phyloP scores from a whole-genome alignment of 2,113 vertebrate species.

The Pterocles orientalis region DNA sequence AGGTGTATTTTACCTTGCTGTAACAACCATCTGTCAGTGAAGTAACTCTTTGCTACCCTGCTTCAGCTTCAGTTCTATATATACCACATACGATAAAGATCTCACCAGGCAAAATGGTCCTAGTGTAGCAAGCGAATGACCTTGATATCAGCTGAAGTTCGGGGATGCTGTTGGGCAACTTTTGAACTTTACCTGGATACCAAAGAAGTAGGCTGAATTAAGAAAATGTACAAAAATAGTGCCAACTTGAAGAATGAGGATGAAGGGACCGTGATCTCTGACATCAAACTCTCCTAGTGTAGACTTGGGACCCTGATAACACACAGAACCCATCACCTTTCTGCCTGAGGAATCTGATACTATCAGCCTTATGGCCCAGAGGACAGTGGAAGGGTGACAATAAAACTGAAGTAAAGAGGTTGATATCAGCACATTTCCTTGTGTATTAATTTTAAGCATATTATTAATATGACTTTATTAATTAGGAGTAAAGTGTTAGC shows the following conservation, averaged over 20 bases:
- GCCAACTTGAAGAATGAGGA: not conserved
- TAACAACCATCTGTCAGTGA: not conserved
- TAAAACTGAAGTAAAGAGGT: not conserved
- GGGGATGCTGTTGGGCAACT: not conserved
- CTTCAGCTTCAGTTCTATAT: not conserved
- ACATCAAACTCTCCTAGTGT: not conserved
- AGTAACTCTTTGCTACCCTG: not conserved
- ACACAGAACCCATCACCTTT: not conserved
- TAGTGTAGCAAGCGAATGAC: not conserved
- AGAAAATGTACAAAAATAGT: not conserved
- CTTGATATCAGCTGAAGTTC: rapidly evolving
- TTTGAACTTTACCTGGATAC: not conserved
- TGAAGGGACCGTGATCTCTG: not conserved
- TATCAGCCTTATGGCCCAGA: not conserved
- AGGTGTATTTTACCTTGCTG: not conserved
- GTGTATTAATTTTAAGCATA: not conserved
- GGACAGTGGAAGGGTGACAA: not conserved
- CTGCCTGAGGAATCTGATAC: not conserved
- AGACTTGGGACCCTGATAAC: not conserved
- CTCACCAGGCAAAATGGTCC: not conserved
- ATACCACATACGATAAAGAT: not conserved
- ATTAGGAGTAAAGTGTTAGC: not conserved
- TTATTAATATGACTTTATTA: not conserved
- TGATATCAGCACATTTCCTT: not conserved
- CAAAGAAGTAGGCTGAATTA: not conserved